phyloP scores from a whole-genome alignment of 2,113 vertebrate species.

The Phrynocephalus versicolor region DNA sequence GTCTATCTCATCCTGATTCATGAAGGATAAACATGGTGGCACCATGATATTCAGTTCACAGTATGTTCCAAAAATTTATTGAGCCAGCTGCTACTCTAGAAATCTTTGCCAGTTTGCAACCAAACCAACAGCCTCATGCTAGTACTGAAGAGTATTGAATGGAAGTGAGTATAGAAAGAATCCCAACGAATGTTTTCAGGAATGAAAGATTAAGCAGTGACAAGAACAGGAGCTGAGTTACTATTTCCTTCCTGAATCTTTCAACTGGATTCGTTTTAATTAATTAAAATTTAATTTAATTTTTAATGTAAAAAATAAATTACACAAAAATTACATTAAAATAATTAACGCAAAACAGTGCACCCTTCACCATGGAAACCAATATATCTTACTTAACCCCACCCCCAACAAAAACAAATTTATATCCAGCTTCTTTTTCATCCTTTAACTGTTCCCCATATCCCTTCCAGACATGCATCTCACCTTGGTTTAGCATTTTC shows the following conservation, averaged over 20 bases:
- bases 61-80: constrained; percentile 6
- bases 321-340: too few relatives aligned
- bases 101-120: constrained; percentile 36
- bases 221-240: not conserved
- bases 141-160: not conserved
- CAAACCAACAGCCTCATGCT: not conserved
- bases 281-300: too few relatives aligned
- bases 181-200: not conserved
- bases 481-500: too few relatives aligned
- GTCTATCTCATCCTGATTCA: too few relatives aligned
- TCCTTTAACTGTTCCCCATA: too few relatives aligned
- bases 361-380: too few relatives aligned
- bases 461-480: too few relatives aligned
- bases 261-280: not conserved
- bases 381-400: too few relatives aligned
- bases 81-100: constrained; percentile 25
- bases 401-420: too few relatives aligned
- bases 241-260: not conserved
- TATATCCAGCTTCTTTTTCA: too few relatives aligned
- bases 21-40: constrained; percentile 4
- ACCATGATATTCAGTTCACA: constrained; percentile 40
- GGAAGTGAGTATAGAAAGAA: not conserved
- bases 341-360: too few relatives aligned
- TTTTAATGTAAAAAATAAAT: too few relatives aligned
- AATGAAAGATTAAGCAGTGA: not conserved